Evolutionary conservation across 1,140 invertebrate species (phyloP), one percentile per base, ranked within the genome.

Genomic region (Cydia fagiglandana): DNA sequence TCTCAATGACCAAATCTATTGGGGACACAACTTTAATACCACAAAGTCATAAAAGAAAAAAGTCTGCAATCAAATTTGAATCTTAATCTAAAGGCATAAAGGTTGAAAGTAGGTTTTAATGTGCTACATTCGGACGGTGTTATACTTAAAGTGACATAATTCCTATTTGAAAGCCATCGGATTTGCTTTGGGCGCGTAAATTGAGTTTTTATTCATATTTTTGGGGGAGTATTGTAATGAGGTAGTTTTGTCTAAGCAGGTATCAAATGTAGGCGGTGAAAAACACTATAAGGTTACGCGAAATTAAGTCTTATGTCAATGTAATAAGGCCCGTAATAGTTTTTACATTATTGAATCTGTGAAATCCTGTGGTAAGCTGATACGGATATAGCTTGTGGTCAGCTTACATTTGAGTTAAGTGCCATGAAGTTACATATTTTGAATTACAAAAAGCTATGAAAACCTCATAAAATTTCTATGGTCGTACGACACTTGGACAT

Each of bases 1-100:
- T 79, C 83, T 84, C 74, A 77, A 80, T 80, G 83, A 83, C 81
- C 83, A 86, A 87, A 87, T 87, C 86, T 86, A 89, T 86, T 83
- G 83, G 77, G 74, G 81, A 88, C 84, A 86, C 88, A 84, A 88
- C 56, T 10, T 61, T 24, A 12, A 61, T 24, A 24, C 20, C 56
- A 24, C n/a, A 53, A 53, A 53, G 50, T 53, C n/a, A 17, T 53
- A 53, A 17, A 53, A 53, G 15, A 17, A 17, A 53, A n/a, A 61
- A 12, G n/a, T 12, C 9, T 12, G 2, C 56, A 61, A 61, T 10
- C 17, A 24, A 61, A 24, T 24, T 12, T 24, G 6, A 61, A 61
- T 3, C 17, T 20, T 9, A 20, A 20, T 20, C 2, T 24, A 61
- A 61, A 61, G 2, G 56, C 5, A 4, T 24, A 24, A 61, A 24